These are phyloP conservation scores for Cepaea nemoralis DNA, from an alignment of 1,140 invertebrate species.

Conservation along the genomic window DNA sequence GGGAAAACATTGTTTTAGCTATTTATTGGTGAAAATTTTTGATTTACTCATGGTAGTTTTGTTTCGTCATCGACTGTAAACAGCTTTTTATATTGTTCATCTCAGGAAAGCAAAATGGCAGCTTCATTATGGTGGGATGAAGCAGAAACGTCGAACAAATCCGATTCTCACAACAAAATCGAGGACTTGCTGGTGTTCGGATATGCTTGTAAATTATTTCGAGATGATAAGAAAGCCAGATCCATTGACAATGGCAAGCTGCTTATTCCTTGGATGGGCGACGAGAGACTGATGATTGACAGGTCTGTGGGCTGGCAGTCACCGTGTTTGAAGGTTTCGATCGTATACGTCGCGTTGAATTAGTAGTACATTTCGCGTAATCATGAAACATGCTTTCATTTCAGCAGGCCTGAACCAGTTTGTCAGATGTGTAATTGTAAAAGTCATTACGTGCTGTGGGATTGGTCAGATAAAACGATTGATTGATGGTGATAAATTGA, in stretches of 20 bases:
- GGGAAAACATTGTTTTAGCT: no score
- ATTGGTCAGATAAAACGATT: no score
- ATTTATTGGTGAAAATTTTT: not conserved
- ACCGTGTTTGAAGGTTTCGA: constrained; percentile 57
- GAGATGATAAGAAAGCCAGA: constrained; percentile 93
- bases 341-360: constrained; percentile 32
- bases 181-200: constrained; percentile 93
- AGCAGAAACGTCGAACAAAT: constrained; percentile 32
- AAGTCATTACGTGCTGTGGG: no score
- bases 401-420: constrained; percentile 20
- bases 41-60: not conserved
- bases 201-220: constrained; percentile 96
- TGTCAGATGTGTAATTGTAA: no score
- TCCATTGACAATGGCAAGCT: constrained; percentile 93
- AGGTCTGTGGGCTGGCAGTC: constrained; percentile 85
- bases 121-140: constrained; percentile 49
- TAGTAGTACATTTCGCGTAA: constrained; percentile 35
- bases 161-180: constrained; percentile 50
- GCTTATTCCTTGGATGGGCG: constrained; percentile 98
- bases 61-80: not conserved
- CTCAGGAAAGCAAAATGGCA: constrained; percentile 46
- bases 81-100: constrained; percentile 5
- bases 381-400: constrained; percentile 2
- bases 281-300: constrained; percentile 94
- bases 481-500: no score